Base-by-base conservation (phyloP, 2,888 invertebrate species). In the Rhogogaster chlorosoma region DNA sequence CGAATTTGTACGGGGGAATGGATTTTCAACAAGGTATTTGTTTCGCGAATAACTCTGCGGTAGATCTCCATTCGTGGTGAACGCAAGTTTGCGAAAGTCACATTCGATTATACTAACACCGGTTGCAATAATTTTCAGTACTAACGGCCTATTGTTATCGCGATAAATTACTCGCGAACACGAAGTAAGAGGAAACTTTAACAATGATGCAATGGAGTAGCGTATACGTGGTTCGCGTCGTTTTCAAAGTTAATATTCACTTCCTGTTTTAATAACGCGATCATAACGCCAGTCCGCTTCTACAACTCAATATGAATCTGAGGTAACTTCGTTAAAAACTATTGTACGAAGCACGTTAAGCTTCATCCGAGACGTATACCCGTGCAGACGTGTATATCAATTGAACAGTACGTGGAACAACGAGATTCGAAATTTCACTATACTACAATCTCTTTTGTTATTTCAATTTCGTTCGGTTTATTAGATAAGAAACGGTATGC, bases 11-110 rank as follows among this genome's bases (percentile, higher is more conserved):
- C 15, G 15, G 7, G 75, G 22, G 53, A 26, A 5, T 22, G 6
- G n/a, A 77, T 45, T 26, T 15, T 53, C 53, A n/a, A 53, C 77
- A 0, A 53, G 26, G 9, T 77, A 77, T 49, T 10, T 29, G 18
- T n/a, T 32, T 26, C 26, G 2, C 18, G 9, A 45, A 10, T 38
- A 42, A 18, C n/a, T 38, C 18, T 36, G 70, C 15, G 10, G n/a
- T 18, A 32, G 26, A 12, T 75, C 57, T 78, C 26, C 61, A 26
- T 36, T 3, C 26, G 15, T 15, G n/a, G 57, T 80, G 5, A 36
- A 57, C 9, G 45, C 45, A n/a, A 80, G 49, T 45, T 80, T 22
- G 38, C 57, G 57, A 80, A 80, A 80, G 80, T 80, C 61, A 61
- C 7, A 80, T 61, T 61, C 61, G 80, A 80, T 61, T 80, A 36